Percentiles rank a stretch among this genome's conserved stretches.
These are phyloP conservation scores for Rhinichthys osculus DNA, from an alignment of 2,797 vertebrate species.

Conservation along the genomic window DNA sequence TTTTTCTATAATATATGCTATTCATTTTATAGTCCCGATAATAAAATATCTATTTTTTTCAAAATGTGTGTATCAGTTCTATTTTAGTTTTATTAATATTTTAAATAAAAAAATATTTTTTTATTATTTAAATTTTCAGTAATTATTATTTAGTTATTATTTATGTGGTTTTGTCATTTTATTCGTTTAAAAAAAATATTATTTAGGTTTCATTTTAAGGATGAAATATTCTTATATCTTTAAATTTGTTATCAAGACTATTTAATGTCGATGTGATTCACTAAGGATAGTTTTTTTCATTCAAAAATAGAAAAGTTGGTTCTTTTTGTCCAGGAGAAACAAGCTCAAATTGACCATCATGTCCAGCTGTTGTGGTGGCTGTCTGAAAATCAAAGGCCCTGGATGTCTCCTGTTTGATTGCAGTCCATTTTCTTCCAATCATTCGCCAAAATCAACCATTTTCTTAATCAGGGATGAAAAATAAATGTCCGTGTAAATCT, in stretches of 20 bases:
- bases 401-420: neutral
- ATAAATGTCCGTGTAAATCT: neutral
- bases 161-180: neutral
- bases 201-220: neutral
- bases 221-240: neutral
- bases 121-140: neutral
- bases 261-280: neutral
- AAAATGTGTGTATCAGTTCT: no score
- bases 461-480: neutral
- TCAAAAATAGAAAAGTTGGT: neutral
- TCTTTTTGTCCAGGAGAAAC: neutral
- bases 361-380: neutral
- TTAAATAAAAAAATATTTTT: neutral
- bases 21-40: neutral
- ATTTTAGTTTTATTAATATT: neutral
- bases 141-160: no score
- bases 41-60: no score
- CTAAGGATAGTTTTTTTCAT: neutral
- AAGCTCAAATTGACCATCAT: neutral
- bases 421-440: conserved; percentile 3
- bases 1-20: neutral
- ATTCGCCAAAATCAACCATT: neutral
- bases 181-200: no score
- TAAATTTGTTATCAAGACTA: neutral
- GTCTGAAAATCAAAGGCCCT: neutral